Base-by-base conservation (phyloP, 2,797 vertebrate species). In the Hirundo rustica region DNA sequence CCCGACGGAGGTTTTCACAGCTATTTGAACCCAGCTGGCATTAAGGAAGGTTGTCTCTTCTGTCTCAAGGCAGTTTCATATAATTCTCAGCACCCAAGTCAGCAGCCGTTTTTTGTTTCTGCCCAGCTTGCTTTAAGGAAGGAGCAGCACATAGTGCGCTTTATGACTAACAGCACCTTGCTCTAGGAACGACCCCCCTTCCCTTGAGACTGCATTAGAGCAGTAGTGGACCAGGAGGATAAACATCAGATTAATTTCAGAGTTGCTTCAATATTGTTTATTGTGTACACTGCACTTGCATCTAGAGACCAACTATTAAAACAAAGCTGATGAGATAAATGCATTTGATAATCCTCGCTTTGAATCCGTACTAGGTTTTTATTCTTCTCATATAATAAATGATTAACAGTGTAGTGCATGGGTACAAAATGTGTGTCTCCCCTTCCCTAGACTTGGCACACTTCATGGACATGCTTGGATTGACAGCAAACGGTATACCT, bases 401-500 rank as follows among this genome's bases (percentile, higher is more conserved):
- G 0, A 42, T 50, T 67, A 67, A 45, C 40, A 29, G 6, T 61
- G 29, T 30, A 57, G 50, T 53, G 11, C 42, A 7, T 40, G 30
- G 17, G 30, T 58, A 66, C 40, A 42, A 38, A 80, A 34, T 23
- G 5, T 55, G 25, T 81, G 21, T 66, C 40, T 89, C 21, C 34
- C 18, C 44, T 26, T 72, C 18, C 71, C 57, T 23, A 27, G 29
- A 17, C 45, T 51, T 64, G 5, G 30, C 9, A 40, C 4, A 0
- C 36, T 38, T 60, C 13, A 2, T 34, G 61, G 30, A 3, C 3
- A 1, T 30, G 27, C 53, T 64, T 60, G 16, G 62, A 6, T 32
- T 38, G 9, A 74, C 61, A 64, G 47, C 57, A 51, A 32, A 14
- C 0, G 0, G 11, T 23, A 44, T 32, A n/a, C 50, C 32, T 2